A percentile compares a stretch with the other conserved stretches of the same genome.
phyloP scores from a whole-genome alignment of 2,113 vertebrate species.

The Oreochromis aureus region DNA sequence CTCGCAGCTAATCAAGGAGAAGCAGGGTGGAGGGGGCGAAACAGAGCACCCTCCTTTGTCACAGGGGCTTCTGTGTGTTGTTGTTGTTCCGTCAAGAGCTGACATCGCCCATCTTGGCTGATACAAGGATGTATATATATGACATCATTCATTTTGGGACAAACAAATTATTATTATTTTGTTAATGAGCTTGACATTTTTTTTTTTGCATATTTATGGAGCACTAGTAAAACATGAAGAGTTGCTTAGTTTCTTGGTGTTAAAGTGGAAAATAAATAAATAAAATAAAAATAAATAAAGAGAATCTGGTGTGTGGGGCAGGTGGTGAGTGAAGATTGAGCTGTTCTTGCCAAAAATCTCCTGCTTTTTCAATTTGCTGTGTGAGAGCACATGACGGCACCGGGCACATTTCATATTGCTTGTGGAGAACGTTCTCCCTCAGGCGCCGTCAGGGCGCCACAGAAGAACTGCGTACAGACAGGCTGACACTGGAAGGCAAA shows the following conservation, averaged over 20 bases:
- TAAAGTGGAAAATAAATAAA: background rate
- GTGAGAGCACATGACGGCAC: background rate
- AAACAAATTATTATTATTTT: background rate
- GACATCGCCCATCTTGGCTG: background rate
- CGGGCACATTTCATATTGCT: background rate
- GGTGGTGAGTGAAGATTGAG: background rate
- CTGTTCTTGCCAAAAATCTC: background rate
- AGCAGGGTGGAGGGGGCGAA: background rate
- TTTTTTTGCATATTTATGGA: background rate
- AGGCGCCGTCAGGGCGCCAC: background rate
- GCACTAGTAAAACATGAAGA: background rate
- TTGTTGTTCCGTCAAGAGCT: background rate
- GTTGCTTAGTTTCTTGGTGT: background rate
- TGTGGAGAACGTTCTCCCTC: background rate
- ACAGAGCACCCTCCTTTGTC: background rate
- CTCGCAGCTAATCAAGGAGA: slow-evolving; percentile 5
- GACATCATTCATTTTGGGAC: background rate
- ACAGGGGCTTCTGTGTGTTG: background rate
- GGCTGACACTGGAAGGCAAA: background rate
- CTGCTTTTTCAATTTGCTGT: background rate
- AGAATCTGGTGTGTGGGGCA: background rate
- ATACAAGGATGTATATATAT: background rate
- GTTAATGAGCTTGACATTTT: background rate
- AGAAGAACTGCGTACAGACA: background rate
- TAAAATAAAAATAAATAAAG: background rate